A percentile compares a stretch with the other conserved stretches of the same genome.
Conservation (phyloP, 2,113 vertebrate species). For the Petrocephalus zakoni region DNA sequence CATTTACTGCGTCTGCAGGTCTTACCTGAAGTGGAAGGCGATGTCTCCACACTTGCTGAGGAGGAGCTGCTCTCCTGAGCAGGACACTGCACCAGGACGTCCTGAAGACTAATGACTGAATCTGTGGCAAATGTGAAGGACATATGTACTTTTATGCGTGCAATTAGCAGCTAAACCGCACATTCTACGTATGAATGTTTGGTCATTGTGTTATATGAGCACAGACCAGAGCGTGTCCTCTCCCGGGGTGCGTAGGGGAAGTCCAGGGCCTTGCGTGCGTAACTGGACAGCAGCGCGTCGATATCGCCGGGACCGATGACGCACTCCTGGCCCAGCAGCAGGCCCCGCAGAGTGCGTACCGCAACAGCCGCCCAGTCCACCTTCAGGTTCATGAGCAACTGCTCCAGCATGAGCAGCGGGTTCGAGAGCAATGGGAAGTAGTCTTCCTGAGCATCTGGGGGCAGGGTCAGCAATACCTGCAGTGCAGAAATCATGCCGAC, state of each 20-base stretch:
- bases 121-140: slow-evolving; percentile 56
- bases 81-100: slow-evolving; percentile 60
- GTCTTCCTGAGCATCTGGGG: slow-evolving; percentile 69
- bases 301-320: slow-evolving; percentile 72
- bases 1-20: neutral
- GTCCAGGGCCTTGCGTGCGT: slow-evolving; percentile 81
- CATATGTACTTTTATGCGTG: slow-evolving; percentile 14
- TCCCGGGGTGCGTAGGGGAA: slow-evolving; percentile 80
- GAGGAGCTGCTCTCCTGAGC: slow-evolving; percentile 60
- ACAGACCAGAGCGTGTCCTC: slow-evolving; percentile 74
- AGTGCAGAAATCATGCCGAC: neutral
- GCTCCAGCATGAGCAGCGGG: slow-evolving; percentile 89
- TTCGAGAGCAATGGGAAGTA: slow-evolving; percentile 80
- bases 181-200: neutral
- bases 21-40: slow-evolving; percentile 65
- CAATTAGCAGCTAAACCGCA: neutral
- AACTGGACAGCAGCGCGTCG: slow-evolving; percentile 75
- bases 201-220: too few species aligned
- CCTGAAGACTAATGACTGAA: slow-evolving; percentile 78
- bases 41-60: slow-evolving; percentile 57
- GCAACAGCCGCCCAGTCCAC: slow-evolving; percentile 83
- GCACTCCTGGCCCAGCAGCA: slow-evolving; percentile 69
- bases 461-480: slow-evolving; percentile 83
- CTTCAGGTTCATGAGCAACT: slow-evolving; percentile 96
- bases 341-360: slow-evolving; percentile 69